Percentiles rank a stretch among this genome's conserved stretches.
phyloP scores from a whole-genome alignment of 2,113 vertebrate species.

The Pelecanus crispus region DNA sequence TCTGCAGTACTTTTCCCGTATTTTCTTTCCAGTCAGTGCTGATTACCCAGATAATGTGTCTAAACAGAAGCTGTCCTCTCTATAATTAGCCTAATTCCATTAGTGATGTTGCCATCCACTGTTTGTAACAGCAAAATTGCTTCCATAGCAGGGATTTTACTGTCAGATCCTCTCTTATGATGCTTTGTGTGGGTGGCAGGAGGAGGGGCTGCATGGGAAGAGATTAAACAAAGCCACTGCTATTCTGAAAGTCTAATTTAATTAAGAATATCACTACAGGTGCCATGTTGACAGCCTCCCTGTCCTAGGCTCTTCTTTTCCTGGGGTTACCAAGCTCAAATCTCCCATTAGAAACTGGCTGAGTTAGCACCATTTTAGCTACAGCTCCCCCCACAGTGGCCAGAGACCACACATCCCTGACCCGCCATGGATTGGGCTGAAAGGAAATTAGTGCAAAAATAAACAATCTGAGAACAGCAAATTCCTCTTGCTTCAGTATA shows the following conservation, averaged over 20 bases:
- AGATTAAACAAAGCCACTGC: conserved; percentile 67
- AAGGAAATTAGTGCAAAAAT: conserved; percentile 19
- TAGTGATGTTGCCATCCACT: conserved; percentile 72
- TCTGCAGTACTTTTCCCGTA: conserved; percentile 54
- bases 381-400: not conserved
- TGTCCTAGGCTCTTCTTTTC: conserved; percentile 23
- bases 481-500: not conserved
- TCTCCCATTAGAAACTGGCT: not conserved
- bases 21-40: conserved; percentile 69
- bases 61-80: conserved; percentile 74
- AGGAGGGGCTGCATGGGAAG: conserved; percentile 54
- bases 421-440: not conserved
- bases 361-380: conserved; percentile 28
- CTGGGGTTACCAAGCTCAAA: not conserved
- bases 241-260: conserved; percentile 68
- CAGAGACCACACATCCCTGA: not conserved
- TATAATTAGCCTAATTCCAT: conserved; percentile 75
- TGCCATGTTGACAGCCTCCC: conserved; percentile 47
- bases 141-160: conserved; percentile 68
- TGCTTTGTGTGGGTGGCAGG: conserved; percentile 66
- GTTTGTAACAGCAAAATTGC: conserved; percentile 69
- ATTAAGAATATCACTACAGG: conserved; percentile 64
- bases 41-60: conserved; percentile 73
- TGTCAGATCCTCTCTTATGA: conserved; percentile 67
- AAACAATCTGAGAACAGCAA: conserved; percentile 17